phyloP scores from a whole-genome alignment of 2,797 vertebrate species.

The Halcyon badia region DNA sequence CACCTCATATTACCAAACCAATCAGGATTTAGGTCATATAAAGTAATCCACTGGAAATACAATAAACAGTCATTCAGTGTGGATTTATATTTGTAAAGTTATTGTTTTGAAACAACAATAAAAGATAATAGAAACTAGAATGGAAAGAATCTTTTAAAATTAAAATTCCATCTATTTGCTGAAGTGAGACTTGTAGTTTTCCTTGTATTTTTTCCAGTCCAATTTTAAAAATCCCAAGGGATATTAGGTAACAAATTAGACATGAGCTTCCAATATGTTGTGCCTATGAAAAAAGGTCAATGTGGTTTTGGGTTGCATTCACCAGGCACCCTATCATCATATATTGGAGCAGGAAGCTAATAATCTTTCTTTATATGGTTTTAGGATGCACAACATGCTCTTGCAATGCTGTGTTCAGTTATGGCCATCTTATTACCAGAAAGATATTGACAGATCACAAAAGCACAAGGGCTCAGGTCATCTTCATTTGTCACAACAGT shows the following conservation, averaged over 20 bases:
- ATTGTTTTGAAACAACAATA: background rate
- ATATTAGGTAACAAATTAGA: slow-evolving; percentile 48
- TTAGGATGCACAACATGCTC: slow-evolving; percentile 55
- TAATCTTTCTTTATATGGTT: slow-evolving; percentile 54
- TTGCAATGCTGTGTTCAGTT: slow-evolving; percentile 52
- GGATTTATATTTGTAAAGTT: background rate
- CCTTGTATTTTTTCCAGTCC: background rate
- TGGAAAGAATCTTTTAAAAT: background rate
- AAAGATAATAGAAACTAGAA: background rate
- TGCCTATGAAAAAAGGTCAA: slow-evolving; percentile 35
- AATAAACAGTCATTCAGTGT: background rate
- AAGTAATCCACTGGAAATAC: background rate
- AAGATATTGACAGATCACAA: slow-evolving; percentile 69
- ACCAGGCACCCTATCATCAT: slow-evolving; percentile 31
- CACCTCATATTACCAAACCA: background rate
- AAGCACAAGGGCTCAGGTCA: slow-evolving; percentile 49
- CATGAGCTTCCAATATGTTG: slow-evolving; percentile 27
- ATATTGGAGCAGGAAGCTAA: slow-evolving; percentile 34
- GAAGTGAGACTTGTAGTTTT: background rate
- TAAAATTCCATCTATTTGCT: background rate
- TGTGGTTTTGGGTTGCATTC: slow-evolving; percentile 41
- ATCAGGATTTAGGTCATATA: background rate
- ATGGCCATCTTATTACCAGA: slow-evolving; percentile 55
- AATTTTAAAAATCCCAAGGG: slow-evolving; percentile 28
- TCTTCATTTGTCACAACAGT: slow-evolving; percentile 63